These are phyloP conservation scores for Polyommatus icarus DNA, from an alignment of 2,888 invertebrate genomes.

Conservation along the genomic window DNA sequence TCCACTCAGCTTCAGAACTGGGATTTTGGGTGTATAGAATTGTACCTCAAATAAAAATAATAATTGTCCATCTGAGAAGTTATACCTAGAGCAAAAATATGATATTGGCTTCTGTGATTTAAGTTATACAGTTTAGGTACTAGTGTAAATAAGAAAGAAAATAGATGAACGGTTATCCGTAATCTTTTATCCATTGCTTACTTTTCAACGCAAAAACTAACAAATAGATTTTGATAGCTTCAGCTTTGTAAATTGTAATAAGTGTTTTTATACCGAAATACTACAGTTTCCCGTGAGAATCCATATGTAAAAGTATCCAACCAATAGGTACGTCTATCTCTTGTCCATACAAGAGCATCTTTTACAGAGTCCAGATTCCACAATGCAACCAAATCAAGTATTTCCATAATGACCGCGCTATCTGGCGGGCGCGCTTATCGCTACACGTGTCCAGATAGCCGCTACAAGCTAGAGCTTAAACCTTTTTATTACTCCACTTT, in stretches of 20 bases:
- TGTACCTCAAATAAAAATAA: too few relatives aligned
- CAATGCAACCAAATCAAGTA: constrained; percentile 21
- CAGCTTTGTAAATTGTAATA: too few relatives aligned
- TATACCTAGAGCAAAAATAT: too few relatives aligned
- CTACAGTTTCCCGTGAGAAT: not conserved
- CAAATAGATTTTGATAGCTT: too few relatives aligned
- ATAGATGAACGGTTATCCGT: too few relatives aligned
- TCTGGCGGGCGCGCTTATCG: constrained; percentile 25
- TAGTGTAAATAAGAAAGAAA: too few relatives aligned
- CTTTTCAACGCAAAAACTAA: too few relatives aligned
- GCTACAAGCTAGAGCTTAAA: constrained; percentile 26
- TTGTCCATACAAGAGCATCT: not conserved
- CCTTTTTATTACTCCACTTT: constrained; percentile 27
- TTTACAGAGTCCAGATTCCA: not conserved
- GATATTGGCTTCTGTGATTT: too few relatives aligned
- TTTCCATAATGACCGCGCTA: constrained; percentile 19
- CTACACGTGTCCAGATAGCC: constrained; percentile 34
- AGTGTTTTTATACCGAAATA: too few relatives aligned
- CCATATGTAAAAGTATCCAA: not conserved
- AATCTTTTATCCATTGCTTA: too few relatives aligned
- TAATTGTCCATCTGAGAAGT: too few relatives aligned
- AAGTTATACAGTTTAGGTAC: too few relatives aligned
- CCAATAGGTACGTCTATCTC: not conserved
- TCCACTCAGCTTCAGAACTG: not conserved
- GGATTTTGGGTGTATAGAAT: not conserved